Base-by-base conservation (phyloP, 2,888 invertebrate species). In the Tribolium freemani region DNA sequence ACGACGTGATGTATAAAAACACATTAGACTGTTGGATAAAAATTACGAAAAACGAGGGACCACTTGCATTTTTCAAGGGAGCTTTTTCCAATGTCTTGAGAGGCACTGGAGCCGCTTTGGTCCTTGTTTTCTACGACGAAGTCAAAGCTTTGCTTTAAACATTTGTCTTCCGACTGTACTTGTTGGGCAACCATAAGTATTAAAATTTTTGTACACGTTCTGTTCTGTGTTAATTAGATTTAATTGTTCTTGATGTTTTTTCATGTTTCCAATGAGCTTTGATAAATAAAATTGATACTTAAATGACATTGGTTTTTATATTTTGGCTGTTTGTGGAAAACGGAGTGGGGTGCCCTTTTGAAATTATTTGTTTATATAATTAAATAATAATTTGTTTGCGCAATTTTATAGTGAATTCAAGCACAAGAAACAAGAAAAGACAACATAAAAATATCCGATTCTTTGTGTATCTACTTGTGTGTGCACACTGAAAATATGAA, bases 21-120 rank as follows among this genome's bases (percentile, higher is more conserved):
- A 92, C 93, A 2, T 81, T 91, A 38, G 91, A 93, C 84, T 93
- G 93, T 87, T 91, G 91, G 89, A 77, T 80, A 13, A 90, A 91
- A 81, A 91, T 93, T 79, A 84, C 88, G 83, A 88, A 88, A 81
- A 82, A 86, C 53, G 93, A 94, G 84, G 93, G 93, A 78, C 84
- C 87, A 57, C 83, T 83, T 75, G 92, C 93, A 74, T 90, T 93
- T 88, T 92, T 93, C 89, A 93, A 92, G 87, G 92, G 90, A 31
- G 90, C 90, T 45, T 88, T 90, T 82, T 90, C 90, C 69, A 91
- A 91, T 82, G 87, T 90, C 61, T 84, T 91, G 73, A 86, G 90
- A 81, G 90, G 90, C 75, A 90, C 90, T 71, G 90, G 90, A 74
- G 91, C 90, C 71, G 91, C 91, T 72, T 86, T 93, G 67, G 92